Conservation (phyloP, 2,888 invertebrate genomes). For the Empis stercorea region DNA sequence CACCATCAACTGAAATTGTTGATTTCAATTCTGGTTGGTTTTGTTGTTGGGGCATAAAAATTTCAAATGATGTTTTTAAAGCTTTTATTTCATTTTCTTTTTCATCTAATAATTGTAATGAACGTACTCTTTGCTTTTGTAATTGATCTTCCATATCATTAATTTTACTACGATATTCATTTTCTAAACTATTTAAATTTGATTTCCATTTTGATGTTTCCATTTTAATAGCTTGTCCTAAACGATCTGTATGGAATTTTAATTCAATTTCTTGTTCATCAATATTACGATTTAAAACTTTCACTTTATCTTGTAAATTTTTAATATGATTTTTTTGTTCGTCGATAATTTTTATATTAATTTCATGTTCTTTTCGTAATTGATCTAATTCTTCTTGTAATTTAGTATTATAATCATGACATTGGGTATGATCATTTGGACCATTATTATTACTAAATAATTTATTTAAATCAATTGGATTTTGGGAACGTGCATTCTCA, state of each 20-base stretch:
- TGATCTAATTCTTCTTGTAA: conserved; percentile 54
- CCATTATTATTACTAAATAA: conserved; percentile 36
- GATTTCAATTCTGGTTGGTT: neutral
- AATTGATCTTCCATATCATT: conserved; percentile 57
- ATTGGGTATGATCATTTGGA: conserved; percentile 38
- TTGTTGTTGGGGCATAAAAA: conserved; percentile 34
- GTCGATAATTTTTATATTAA: conserved; percentile 22
- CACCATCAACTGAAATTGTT: neutral
- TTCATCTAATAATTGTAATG: conserved; percentile 62
- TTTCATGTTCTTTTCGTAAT: conserved; percentile 38
- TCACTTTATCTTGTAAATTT: conserved; percentile 53
- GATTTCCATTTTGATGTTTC: conserved; percentile 31
- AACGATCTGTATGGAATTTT: conserved; percentile 44
- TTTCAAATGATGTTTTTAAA: conserved; percentile 43
- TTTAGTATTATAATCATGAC: conserved; percentile 50
- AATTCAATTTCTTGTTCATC: conserved; percentile 51
- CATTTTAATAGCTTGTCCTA: conserved; percentile 38
- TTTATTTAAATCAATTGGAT: conserved; percentile 46
- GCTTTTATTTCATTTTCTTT: conserved; percentile 61
- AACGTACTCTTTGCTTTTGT: conserved; percentile 66
- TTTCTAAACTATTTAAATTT: conserved; percentile 31
- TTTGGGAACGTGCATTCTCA: conserved; percentile 46
- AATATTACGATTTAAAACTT: conserved; percentile 46
- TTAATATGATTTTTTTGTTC: conserved; percentile 46
- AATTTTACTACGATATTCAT: conserved; percentile 40